phyloP scores from a whole-genome alignment of 2,888 invertebrate species.

The Cephus nigrinus region DNA sequence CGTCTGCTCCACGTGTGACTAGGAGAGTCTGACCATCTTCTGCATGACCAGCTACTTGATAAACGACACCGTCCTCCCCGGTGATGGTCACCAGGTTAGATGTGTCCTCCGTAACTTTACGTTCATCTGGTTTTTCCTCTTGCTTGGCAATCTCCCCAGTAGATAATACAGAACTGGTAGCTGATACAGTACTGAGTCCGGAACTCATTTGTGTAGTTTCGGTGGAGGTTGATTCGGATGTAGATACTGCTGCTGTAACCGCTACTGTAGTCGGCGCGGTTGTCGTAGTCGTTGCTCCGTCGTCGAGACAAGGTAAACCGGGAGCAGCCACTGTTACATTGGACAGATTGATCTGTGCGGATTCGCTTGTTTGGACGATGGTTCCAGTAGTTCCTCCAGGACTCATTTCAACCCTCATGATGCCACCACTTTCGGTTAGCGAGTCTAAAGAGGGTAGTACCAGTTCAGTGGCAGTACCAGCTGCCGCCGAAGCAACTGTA shows the following conservation, averaged over 20 bases:
- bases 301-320: constrained; percentile 61
- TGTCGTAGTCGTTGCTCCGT: constrained; percentile 34
- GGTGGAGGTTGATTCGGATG: constrained; percentile 14
- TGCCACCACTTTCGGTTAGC: constrained; percentile 52
- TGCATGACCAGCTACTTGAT: constrained; percentile 84
- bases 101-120: constrained; percentile 65
- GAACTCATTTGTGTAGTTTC: constrained; percentile 32
- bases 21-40: constrained; percentile 82
- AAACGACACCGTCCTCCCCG: constrained; percentile 85
- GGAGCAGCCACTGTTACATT: constrained; percentile 50
- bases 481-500: constrained; percentile 29
- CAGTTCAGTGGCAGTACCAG: constrained; percentile 44
- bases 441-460: constrained; percentile 61
- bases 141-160: constrained; percentile 52
- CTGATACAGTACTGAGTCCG: constrained; percentile 4
- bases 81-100: constrained; percentile 81
- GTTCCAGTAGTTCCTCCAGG: constrained; percentile 75
- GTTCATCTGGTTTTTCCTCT: constrained; percentile 73
- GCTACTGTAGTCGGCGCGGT: constrained; percentile 11
- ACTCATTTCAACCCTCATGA: constrained; percentile 69
- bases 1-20: constrained; percentile 80
- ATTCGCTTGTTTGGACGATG: constrained; percentile 66
- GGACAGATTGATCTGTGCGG: constrained; percentile 45
- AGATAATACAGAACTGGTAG: constrained; percentile 18
- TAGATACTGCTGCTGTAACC: not conserved